A percentile compares a stretch with the other conserved stretches of the same genome.
phyloP scores from a whole-genome alignment of 2,888 invertebrate genomes.

The Erebia epiphron region DNA sequence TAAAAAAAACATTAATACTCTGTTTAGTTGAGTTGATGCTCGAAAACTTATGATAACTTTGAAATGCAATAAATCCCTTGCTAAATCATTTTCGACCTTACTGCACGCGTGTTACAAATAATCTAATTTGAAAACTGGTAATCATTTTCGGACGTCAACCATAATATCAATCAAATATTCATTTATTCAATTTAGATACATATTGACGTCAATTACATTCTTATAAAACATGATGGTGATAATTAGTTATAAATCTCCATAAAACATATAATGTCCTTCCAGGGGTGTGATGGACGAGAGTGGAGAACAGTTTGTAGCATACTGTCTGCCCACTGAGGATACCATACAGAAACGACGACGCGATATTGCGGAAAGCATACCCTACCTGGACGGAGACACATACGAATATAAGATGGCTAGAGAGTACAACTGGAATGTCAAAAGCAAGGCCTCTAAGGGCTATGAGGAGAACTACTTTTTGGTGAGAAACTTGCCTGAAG shows the following conservation, averaged over 20 bases:
- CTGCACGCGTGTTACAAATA: no score
- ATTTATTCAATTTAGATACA: no score
- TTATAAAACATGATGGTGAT: no score
- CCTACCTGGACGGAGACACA: conserved; percentile 94
- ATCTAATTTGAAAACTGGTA: no score
- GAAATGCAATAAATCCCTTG: background rate
- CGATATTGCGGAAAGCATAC: conserved; percentile 88
- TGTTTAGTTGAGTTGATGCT: no score
- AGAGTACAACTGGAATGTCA: conserved; percentile 99
- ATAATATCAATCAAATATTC: no score
- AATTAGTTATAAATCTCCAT: no score
- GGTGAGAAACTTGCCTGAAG: conserved; percentile 60
- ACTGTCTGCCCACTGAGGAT: conserved; percentile 97
- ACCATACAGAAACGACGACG: conserved; percentile 94
- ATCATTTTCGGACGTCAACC: no score
- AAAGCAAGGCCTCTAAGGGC: conserved; percentile 96
- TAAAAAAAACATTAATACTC: no score
- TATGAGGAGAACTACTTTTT: conserved; percentile 99
- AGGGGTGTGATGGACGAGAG: conserved; percentile 99
- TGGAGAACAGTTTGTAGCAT: conserved; percentile 99
- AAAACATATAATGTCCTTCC: conserved; percentile 47
- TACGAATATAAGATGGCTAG: conserved; percentile 99
- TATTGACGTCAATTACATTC: no score
- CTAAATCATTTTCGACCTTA: no score
- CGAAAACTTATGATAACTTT: no score